Evolutionary conservation across 2,888 invertebrate genomes (phyloP).

Genomic region (Caenorhabditis uteleia): DNA sequence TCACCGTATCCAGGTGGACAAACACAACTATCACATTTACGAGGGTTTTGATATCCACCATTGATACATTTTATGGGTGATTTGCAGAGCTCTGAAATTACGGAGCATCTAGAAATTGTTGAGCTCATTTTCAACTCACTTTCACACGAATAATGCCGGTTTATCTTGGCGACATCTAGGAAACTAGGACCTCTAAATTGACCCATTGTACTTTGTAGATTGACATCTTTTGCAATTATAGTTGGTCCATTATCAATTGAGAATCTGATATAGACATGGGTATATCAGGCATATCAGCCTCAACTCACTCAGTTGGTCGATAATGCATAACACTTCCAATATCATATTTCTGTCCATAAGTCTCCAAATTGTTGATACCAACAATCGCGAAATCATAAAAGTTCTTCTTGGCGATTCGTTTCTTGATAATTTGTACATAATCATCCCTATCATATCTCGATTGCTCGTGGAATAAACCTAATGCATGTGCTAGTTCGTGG

Average conservation of each 20-base stretch:
- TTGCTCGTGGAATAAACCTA: conserved; percentile 49
- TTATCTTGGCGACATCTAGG: conserved; percentile 39
- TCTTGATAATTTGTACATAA: conserved; percentile 33
- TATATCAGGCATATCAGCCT: not conserved
- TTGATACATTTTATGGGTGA: conserved; percentile 16
- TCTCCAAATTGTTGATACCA: conserved; percentile 25
- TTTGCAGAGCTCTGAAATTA: conserved; percentile 8
- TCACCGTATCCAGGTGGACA: conserved; percentile 43
- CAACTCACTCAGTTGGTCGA: conserved; percentile 38
- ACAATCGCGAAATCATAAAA: conserved; percentile 46
- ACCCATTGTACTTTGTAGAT: conserved; percentile 46
- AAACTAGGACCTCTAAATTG: conserved; percentile 41
- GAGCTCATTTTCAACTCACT: conserved; percentile 9
- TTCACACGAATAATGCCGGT: conserved; percentile 38
- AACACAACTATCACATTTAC: conserved; percentile 28
- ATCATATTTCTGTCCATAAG: conserved; percentile 39
- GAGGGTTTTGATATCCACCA: conserved; percentile 36
- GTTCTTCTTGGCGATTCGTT: conserved; percentile 23
- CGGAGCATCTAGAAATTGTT: too few species aligned
- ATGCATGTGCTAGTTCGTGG: conserved; percentile 48
- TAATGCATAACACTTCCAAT: conserved; percentile 53
- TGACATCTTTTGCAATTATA: conserved; percentile 39
- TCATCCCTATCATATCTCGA: conserved; percentile 40
- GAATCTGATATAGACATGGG: conserved; percentile 14
- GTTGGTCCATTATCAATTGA: conserved; percentile 31